Percentiles rank a stretch among this genome's conserved stretches.
These are phyloP conservation scores for Callospermophilus lateralis DNA, from an alignment of 2,113 vertebrate species.

Conservation along the genomic window DNA sequence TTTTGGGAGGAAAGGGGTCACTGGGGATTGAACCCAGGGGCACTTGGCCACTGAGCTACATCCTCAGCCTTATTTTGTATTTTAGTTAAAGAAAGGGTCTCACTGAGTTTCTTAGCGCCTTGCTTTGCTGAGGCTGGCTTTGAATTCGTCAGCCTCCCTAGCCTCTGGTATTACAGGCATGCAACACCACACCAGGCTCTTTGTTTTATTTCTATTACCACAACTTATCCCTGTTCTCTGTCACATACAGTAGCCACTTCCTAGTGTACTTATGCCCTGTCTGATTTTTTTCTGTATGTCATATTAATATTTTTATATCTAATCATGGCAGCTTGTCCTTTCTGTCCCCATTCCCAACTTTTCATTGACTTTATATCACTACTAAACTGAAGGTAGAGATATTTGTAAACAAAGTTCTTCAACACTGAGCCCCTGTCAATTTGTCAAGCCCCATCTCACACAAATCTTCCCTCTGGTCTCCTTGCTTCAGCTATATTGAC, in stretches of 20 bases:
- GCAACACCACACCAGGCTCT: too few species aligned
- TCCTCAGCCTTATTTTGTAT: too few species aligned
- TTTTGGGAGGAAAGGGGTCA: too few species aligned
- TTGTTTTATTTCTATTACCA: neutral
- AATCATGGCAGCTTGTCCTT: neutral
- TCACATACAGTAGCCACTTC: neutral
- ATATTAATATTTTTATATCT: slow-evolving; percentile 40
- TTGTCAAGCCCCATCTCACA: neutral
- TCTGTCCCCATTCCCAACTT: neutral
- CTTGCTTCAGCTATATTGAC: neutral
- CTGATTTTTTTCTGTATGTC: neutral
- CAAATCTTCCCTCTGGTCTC: neutral
- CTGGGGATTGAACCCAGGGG: too few species aligned
- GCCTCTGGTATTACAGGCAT: too few species aligned
- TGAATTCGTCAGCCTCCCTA: too few species aligned
- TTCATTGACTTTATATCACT: slow-evolving; percentile 45
- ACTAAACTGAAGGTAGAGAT: neutral
- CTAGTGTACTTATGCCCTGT: neutral
- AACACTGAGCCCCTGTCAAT: neutral
- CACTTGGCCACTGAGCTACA: too few species aligned
- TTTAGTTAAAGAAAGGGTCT: too few species aligned
- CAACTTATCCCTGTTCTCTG: neutral
- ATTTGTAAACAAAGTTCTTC: neutral
- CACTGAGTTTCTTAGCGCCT: too few species aligned
- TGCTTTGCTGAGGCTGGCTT: too few species aligned